Percentiles rank a stretch among this genome's conserved stretches.
These are phyloP conservation scores for Stenodera caucasica DNA, from an alignment of 2,888 invertebrate genomes.

Conservation along the genomic window DNA sequence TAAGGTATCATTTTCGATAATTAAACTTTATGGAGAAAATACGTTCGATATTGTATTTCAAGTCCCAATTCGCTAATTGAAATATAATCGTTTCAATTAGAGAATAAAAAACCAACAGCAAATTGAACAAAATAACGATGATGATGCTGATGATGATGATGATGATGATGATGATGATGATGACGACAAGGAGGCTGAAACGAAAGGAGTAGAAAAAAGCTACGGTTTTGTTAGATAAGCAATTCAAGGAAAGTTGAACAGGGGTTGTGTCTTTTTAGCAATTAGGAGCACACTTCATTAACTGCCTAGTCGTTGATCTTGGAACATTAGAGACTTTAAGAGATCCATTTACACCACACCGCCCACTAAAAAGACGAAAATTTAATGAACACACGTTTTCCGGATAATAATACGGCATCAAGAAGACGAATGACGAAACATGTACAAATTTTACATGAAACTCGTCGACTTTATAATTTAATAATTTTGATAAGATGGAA, in stretches of 20 bases:
- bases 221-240: constrained; percentile 17
- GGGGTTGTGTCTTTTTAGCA: constrained; percentile 17
- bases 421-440: background rate
- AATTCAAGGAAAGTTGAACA: constrained; percentile 18
- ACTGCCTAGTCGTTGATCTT: constrained; percentile 20
- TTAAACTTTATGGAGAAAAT: background rate
- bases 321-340: constrained; percentile 21
- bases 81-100: background rate
- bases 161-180: background rate
- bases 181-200: background rate
- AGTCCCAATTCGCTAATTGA: background rate
- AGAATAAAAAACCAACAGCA: too few relatives aligned
- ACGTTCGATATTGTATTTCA: background rate
- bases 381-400: constrained; percentile 6
- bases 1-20: constrained; percentile 29
- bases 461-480: background rate
- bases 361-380: background rate
- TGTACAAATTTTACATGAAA: background rate
- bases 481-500: background rate
- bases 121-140: too few relatives aligned
- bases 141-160: too few relatives aligned
- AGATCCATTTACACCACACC: constrained; percentile 17
- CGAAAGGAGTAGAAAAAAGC: constrained; percentile 5
- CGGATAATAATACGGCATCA: background rate
- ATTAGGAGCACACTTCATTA: constrained; percentile 25